phyloP scores from a whole-genome alignment of 2,888 invertebrate genomes.

The Rutpela maculata region DNA sequence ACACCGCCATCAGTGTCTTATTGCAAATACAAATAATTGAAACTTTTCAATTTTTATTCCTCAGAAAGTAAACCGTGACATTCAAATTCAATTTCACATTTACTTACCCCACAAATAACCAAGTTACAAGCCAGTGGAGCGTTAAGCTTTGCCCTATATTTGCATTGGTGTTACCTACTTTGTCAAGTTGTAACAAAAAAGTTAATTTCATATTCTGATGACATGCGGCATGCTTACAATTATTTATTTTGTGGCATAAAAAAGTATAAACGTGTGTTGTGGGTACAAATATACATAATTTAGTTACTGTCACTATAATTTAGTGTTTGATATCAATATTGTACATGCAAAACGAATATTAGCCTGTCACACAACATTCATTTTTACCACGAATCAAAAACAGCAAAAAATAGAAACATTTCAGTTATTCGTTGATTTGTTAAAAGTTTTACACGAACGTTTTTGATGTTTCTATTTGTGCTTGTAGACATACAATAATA shows the following conservation, averaged over 20 bases:
- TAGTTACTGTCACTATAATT: background rate
- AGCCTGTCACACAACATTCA: background rate
- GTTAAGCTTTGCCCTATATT: background rate
- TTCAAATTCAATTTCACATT: too few species aligned
- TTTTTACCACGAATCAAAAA: too few species aligned
- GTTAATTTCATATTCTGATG: background rate
- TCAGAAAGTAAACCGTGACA: too few species aligned
- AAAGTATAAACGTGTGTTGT: background rate
- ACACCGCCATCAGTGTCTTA: too few species aligned
- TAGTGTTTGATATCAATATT: background rate
- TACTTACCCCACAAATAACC: too few species aligned
- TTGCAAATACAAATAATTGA: background rate
- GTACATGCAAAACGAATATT: background rate
- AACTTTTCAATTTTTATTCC: too few species aligned
- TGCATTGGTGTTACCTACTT: background rate
- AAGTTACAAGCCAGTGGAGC: too few species aligned
- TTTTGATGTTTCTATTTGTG: background rate
- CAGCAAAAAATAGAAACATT: too few species aligned
- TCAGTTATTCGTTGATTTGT: background rate
- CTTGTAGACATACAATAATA: background rate
- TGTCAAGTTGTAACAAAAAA: background rate
- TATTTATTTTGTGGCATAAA: background rate
- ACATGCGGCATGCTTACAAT: background rate
- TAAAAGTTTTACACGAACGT: background rate
- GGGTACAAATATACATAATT: background rate